Conservation (phyloP, 2,888 invertebrate species). For the Ligdia adustata region DNA sequence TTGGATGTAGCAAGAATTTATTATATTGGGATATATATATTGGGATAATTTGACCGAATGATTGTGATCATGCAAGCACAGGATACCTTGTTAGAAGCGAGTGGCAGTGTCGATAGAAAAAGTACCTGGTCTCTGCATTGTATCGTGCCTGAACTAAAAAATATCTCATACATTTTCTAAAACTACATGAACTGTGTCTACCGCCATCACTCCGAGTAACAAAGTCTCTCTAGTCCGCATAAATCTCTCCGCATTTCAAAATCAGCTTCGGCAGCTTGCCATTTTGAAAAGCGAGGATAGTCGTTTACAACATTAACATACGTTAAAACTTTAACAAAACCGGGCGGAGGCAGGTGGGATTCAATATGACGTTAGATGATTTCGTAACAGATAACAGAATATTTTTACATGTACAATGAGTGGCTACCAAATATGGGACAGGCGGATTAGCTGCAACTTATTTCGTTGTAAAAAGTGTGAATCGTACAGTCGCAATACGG, state of each 20-base stretch:
- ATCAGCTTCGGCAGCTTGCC: conserved; percentile 36
- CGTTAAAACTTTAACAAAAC: conserved; percentile 41
- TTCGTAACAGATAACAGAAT: conserved; percentile 46
- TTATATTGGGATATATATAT: no score
- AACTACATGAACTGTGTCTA: conserved; percentile 40
- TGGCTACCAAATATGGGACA: not conserved
- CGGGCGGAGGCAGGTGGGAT: conserved; percentile 43
- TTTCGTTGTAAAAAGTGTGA: conserved; percentile 31
- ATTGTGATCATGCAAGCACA: no score
- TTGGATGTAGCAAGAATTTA: no score
- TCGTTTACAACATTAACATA: conserved; percentile 29
- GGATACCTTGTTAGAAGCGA: no score
- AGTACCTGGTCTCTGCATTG: no score
- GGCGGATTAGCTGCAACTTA: not conserved
- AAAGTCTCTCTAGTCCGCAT: conserved; percentile 42
- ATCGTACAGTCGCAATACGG: conserved; percentile 55
- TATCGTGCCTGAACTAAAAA: no score
- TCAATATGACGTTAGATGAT: conserved; percentile 45
- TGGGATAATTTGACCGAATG: no score
- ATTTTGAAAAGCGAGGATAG: conserved; percentile 34
- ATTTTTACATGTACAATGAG: conserved; percentile 45
- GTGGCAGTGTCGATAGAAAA: conserved; percentile 16
- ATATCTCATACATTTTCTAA: no score
- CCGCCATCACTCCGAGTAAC: conserved; percentile 46
- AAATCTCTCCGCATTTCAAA: conserved; percentile 45